Evolutionary conservation across 2,888 invertebrate species (phyloP).

Genomic region (Zygothrica quintamaculata): DNA sequence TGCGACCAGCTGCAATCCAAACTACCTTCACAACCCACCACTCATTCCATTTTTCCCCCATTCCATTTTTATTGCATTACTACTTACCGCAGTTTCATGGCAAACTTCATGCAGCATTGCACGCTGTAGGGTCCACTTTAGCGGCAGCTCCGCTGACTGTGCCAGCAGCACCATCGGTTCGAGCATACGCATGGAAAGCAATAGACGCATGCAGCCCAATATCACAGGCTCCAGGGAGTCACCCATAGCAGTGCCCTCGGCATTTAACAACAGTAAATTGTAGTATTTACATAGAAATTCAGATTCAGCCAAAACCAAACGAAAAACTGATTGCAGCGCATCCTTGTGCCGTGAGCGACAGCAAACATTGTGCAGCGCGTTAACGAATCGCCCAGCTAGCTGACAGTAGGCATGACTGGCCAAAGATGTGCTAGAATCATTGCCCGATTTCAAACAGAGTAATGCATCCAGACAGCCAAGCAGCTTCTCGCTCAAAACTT

Average conservation of each 20-base stretch:
- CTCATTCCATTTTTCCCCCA: background rate
- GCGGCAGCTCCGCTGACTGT: constrained; percentile 56
- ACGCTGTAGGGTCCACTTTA: constrained; percentile 70
- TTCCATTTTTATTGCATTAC: background rate
- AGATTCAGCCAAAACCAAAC: constrained; percentile 80
- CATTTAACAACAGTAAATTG: constrained; percentile 68
- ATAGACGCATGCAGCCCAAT: constrained; percentile 79
- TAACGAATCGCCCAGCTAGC: constrained; percentile 81
- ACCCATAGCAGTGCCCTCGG: constrained; percentile 37
- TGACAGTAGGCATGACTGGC: constrained; percentile 69
- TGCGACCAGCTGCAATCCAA: constrained; percentile 25
- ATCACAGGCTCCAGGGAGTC: constrained; percentile 61
- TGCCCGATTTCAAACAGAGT: constrained; percentile 48
- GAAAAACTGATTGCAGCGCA: constrained; percentile 81
- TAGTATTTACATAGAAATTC: constrained; percentile 83
- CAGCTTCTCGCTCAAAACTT: constrained; percentile 83
- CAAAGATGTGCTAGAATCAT: constrained; percentile 32
- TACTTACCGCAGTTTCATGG: constrained; percentile 63
- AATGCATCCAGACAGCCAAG: constrained; percentile 79
- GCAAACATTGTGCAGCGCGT: constrained; percentile 81
- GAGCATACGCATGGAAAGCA: constrained; percentile 80
- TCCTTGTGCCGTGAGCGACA: constrained; percentile 80
- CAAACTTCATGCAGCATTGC: constrained; percentile 82
- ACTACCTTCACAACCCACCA: background rate
- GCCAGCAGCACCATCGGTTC: constrained; percentile 74